Conservation (phyloP, 2,797 vertebrate species). For the Sebastiscus tertius region DNA sequence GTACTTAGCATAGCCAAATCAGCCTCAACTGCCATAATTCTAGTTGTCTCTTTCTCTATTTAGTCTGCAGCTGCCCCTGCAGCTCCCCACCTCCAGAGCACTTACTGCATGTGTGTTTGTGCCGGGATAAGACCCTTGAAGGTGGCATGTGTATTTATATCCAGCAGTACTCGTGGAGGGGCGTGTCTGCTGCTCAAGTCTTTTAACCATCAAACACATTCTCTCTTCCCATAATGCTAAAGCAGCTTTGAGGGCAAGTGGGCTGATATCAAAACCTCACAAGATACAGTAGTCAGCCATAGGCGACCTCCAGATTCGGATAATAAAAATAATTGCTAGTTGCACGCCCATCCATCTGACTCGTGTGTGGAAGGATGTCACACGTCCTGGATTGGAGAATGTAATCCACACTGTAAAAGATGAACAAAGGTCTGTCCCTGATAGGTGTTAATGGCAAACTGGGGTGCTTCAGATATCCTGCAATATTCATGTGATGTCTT, state of each 20-base stretch:
- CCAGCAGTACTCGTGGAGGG: conserved; percentile 39
- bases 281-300: not conserved
- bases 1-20: conserved; percentile 33
- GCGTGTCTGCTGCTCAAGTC: conserved; percentile 42
- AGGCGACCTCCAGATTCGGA: not conserved
- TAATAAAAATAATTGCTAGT: not conserved
- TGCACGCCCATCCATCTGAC: not conserved
- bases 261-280: conserved; percentile 2
- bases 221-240: conserved; percentile 20
- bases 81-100: conserved; percentile 57
- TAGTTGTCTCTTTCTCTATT: conserved; percentile 59
- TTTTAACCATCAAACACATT: conserved; percentile 52
- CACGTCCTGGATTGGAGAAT: not conserved
- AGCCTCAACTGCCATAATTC: conserved; percentile 53
- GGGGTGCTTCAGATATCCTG: not conserved
- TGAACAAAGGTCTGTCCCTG: not conserved
- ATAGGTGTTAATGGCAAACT: not conserved
- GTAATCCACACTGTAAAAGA: not conserved
- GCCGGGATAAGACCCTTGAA: conserved; percentile 47
- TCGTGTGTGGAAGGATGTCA: not conserved
- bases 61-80: conserved; percentile 65
- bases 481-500: not conserved
- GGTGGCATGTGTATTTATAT: conserved; percentile 62
- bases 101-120: conserved; percentile 45
- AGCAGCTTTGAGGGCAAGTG: conserved; percentile 22